Evolutionary conservation across 2,113 vertebrate species (phyloP), one percentile per base, ranked within the genome.

Genomic region (Chaetodon trifascialis): DNA sequence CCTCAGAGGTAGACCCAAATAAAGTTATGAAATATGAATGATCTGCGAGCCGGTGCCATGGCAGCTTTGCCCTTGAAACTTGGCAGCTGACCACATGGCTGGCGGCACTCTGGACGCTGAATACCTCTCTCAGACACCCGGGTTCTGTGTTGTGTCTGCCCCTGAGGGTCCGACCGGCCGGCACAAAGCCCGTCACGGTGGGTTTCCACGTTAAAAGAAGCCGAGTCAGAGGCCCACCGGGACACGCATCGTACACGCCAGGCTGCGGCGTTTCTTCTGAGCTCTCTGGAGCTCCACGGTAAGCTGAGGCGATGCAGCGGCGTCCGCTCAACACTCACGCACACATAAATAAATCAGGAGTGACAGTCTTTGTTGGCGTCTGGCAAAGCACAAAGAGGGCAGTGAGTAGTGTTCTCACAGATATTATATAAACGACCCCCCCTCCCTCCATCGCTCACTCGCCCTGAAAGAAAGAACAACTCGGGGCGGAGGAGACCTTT

Each of bases 351-450:
- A 74, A 87, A 92, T 88, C 34, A 56, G 82, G 64, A 64, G 65
- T 55, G 91, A 86, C 85, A 80, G 76, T 71, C 79, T 85, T 88
- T 91, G 70, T 76, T 82, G 79, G 51, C 40, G 79, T 63, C 40
- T 68, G 75, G 76, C 47, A 38, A 51, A 46, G 79, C 62, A 91
- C 90, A 93, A 92, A 86, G 88, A 82, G 76, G 23, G 44, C 88
- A 88, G 47, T 73, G 82, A 89, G 85, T 0, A 14, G 71, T 55
- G 80, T 75, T 73, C 76, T 81, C 78, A 16, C 3, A 67, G 79
- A 82, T 60, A 85, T 89, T 88, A 87, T 73, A 86, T 87, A 92
- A 89, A 80, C 42, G 5, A 47, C 25, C 47, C 23, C 52, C n/a
- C 46, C 63, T 54, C 30, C 55, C 19, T 59, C 30, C 23, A 47